phyloP scores from a whole-genome alignment of 2,797 vertebrate genomes.

The Merluccius polli region DNA sequence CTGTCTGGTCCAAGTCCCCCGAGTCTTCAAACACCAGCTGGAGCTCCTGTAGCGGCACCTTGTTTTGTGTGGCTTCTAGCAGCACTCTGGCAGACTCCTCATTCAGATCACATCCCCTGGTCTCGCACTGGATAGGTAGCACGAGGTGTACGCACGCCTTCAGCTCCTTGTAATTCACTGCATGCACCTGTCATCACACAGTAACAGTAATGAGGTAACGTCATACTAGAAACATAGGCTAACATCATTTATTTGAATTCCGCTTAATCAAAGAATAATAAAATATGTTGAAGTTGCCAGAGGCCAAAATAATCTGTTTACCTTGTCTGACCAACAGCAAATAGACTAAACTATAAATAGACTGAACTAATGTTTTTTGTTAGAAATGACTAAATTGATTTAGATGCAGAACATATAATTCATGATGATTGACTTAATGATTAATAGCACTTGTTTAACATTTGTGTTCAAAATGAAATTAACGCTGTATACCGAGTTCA shows the following conservation, averaged over 20 bases:
- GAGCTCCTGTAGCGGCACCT: slow-evolving; percentile 82
- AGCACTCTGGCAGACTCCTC: slow-evolving; percentile 76
- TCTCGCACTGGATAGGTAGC: slow-evolving; percentile 78
- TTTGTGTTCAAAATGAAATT: not conserved
- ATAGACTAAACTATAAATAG: not conserved
- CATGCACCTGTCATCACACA: slow-evolving; percentile 72
- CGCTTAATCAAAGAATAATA: not conserved
- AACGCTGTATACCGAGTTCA: not conserved
- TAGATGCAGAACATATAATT: not conserved
- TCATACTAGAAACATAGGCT: not conserved
- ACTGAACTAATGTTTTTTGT: not conserved
- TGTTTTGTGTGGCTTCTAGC: slow-evolving; percentile 78
- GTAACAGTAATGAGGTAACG: not conserved
- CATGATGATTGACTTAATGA: not conserved
- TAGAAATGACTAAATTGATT: not conserved
- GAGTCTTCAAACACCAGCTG: slow-evolving; percentile 84
- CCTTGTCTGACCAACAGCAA: not conserved
- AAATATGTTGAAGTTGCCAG: not conserved
- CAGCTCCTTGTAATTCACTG: slow-evolving; percentile 75
- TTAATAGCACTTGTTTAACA: not conserved
- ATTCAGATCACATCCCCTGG: slow-evolving; percentile 72
- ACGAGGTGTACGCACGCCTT: slow-evolving; percentile 79
- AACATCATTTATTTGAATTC: not conserved
- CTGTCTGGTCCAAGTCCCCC: slow-evolving; percentile 86
- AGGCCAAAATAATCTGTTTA: too few species aligned